Evolutionary conservation across 2,888 invertebrate genomes (phyloP).

Genomic region (Mactromeris polynyma): DNA sequence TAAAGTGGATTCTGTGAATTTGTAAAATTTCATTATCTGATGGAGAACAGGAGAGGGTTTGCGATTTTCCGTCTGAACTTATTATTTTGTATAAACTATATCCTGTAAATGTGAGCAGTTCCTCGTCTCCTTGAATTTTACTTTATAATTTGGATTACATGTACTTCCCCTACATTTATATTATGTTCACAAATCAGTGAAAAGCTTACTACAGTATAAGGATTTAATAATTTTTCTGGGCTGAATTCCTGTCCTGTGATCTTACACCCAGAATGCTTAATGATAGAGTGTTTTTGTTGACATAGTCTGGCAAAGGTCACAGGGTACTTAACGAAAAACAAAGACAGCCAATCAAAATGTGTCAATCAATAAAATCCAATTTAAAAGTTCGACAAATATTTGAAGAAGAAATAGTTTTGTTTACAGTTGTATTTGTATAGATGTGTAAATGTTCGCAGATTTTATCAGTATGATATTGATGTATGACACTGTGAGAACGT

Average conservation of each 20-base stretch:
- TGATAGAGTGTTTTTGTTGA: background rate
- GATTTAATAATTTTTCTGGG: background rate
- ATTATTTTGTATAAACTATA: too few species aligned
- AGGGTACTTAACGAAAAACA: constrained; percentile 2
- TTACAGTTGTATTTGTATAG: constrained; percentile 10
- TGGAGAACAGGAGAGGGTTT: too few species aligned
- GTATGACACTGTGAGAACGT: background rate
- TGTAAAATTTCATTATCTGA: too few species aligned
- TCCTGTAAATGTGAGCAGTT: too few species aligned
- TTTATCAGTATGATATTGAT: background rate
- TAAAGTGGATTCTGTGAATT: too few species aligned
- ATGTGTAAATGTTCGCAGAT: background rate
- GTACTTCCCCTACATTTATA: background rate
- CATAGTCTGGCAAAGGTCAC: background rate
- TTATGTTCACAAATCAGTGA: background rate
- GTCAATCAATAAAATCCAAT: constrained; percentile 23
- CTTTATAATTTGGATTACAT: too few species aligned
- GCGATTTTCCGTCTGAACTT: too few species aligned
- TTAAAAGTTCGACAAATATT: constrained; percentile 15
- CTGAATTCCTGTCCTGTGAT: background rate
- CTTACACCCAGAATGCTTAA: background rate
- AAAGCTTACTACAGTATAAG: background rate
- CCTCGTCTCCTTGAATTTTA: too few species aligned
- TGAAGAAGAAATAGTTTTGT: background rate
- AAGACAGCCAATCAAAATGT: constrained; percentile 3